Conservation (phyloP, 2,113 vertebrate species). For the Oncorhynchus clarkii region DNA sequence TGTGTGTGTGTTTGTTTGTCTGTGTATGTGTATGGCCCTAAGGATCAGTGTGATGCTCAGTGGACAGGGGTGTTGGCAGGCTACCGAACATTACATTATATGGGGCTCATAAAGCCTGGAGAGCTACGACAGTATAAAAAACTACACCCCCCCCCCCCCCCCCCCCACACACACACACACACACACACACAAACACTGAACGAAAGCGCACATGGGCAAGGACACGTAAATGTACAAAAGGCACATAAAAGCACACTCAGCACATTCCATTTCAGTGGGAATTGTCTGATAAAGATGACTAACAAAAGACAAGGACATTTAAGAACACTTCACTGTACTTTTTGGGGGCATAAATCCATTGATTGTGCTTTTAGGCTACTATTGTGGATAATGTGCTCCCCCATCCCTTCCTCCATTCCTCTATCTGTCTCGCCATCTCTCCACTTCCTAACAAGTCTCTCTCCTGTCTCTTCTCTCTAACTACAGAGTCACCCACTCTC, state of each 20-base stretch:
- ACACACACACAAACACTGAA: no score
- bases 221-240: slow-evolving; percentile 17
- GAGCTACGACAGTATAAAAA: not conserved
- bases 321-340: slow-evolving; percentile 25
- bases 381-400: slow-evolving; percentile 54
- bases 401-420: not conserved
- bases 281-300: slow-evolving; percentile 18
- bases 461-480: slow-evolving; percentile 29
- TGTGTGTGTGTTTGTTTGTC: no score
- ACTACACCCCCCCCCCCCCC: slow-evolving; percentile 9
- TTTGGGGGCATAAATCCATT: slow-evolving; percentile 24
- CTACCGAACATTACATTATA: slow-evolving; percentile 41
- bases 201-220: slow-evolving; percentile 13
- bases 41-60: no score
- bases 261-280: slow-evolving; percentile 5
- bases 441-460: not conserved
- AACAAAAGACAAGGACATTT: slow-evolving; percentile 32
- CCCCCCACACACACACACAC: not conserved
- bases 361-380: slow-evolving; percentile 47
- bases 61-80: slow-evolving; percentile 5
- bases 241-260: slow-evolving; percentile 35
- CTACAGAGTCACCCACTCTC: no score
- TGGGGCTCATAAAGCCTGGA: not conserved
- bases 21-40: no score
- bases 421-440: not conserved